These are phyloP conservation scores for Drosophila tripunctata DNA, from an alignment of 2,888 invertebrate species.

Conservation along the genomic window DNA sequence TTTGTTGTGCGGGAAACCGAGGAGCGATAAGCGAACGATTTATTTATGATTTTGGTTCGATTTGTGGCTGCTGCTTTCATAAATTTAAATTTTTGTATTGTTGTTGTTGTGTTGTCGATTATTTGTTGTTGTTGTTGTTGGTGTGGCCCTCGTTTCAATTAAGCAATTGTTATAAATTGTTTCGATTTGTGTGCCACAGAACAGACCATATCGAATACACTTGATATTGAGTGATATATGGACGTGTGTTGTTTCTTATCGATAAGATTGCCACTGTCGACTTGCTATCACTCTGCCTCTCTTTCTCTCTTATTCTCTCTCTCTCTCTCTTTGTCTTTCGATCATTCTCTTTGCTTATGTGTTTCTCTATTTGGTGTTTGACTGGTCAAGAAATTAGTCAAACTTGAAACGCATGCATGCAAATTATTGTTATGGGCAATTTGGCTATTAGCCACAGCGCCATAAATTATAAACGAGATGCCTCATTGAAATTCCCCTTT, in stretches of 20 bases:
- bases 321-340: not conserved
- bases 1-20: slow-evolving; percentile 24
- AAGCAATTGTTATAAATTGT: slow-evolving; percentile 76
- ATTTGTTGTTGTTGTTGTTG: slow-evolving; percentile 4
- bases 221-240: slow-evolving; percentile 71
- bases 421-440: slow-evolving; percentile 75
- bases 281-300: not conserved
- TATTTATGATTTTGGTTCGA: slow-evolving; percentile 73
- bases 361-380: not conserved
- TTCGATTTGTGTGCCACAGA: slow-evolving; percentile 34
- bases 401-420: slow-evolving; percentile 64
- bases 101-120: not conserved
- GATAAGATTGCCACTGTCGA: slow-evolving; percentile 61
- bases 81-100: slow-evolving; percentile 64
- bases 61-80: slow-evolving; percentile 64
- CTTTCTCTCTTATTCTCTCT: not conserved
- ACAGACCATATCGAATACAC: slow-evolving; percentile 45
- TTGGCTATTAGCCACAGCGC: slow-evolving; percentile 71
- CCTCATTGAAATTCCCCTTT: slow-evolving; percentile 70
- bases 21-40: slow-evolving; percentile 70
- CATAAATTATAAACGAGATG: slow-evolving; percentile 74
- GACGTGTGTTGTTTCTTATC: slow-evolving; percentile 26
- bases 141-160: slow-evolving; percentile 65
- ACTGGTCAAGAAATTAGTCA: slow-evolving; percentile 58
- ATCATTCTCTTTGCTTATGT: not conserved